Percentiles rank a stretch among this genome's conserved stretches.
Conservation (phyloP, 1,140 invertebrate species). For the Ectropis grisescens region DNA sequence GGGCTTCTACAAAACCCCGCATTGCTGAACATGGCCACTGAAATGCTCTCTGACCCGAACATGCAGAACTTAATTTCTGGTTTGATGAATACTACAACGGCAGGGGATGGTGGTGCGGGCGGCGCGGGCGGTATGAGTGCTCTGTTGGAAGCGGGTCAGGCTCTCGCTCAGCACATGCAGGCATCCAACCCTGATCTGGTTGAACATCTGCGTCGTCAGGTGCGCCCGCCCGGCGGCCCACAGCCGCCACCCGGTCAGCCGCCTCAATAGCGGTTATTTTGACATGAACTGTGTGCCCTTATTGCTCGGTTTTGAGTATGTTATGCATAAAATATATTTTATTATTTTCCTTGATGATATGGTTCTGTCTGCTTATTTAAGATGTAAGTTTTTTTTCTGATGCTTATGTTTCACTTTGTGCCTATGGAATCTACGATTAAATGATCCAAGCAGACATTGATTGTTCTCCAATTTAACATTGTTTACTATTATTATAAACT, state of each 20-base stretch:
- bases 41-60: constrained; percentile 82
- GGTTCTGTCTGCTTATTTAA: no score
- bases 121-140: constrained; percentile 35
- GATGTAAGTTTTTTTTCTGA: no score
- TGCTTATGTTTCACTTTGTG: no score
- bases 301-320: no score
- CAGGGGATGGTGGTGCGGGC: constrained; percentile 7
- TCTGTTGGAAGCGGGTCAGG: constrained; percentile 55
- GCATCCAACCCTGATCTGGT: constrained; percentile 64
- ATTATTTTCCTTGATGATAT: no score
- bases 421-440: no score
- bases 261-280: no score
- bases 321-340: no score
- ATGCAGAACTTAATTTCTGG: constrained; percentile 79
- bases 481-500: no score
- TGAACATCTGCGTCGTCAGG: constrained; percentile 53
- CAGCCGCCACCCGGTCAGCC: constrained; percentile 7
- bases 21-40: constrained; percentile 82
- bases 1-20: constrained; percentile 80
- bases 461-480: no score
- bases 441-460: no score
- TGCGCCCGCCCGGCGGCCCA: constrained; percentile 32
- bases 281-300: no score
- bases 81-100: constrained; percentile 32
- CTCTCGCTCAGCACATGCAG: constrained; percentile 65